Evolutionary conservation across 2,797 vertebrate species (phyloP).

Genomic region (Schizopygopsis pylzovi): DNA sequence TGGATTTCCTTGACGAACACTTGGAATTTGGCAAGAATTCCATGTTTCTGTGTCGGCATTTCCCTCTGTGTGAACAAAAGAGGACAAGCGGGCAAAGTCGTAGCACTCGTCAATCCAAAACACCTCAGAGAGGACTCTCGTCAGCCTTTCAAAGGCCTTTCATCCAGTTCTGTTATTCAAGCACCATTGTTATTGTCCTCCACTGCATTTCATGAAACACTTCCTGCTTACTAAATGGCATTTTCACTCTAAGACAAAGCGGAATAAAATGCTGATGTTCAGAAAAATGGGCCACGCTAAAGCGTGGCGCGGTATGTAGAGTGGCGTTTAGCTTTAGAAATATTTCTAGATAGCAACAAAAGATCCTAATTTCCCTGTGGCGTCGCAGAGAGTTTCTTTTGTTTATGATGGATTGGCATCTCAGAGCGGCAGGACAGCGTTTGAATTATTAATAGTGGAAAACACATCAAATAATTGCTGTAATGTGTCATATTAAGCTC

Average conservation of each 20-base stretch:
- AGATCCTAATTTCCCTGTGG: slow-evolving; percentile 56
- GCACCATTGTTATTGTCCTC: slow-evolving; percentile 52
- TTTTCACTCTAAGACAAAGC: slow-evolving; percentile 56
- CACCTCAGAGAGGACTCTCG: slow-evolving; percentile 52
- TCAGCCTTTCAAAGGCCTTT: slow-evolving; percentile 62
- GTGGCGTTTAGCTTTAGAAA: slow-evolving; percentile 56
- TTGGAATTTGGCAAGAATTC: slow-evolving; percentile 27
- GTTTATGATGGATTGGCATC: slow-evolving; percentile 66
- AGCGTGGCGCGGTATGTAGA: slow-evolving; percentile 43
- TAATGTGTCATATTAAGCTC: slow-evolving; percentile 67
- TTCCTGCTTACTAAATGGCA: slow-evolving; percentile 61
- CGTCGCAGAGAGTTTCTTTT: slow-evolving; percentile 54
- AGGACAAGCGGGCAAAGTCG: slow-evolving; percentile 1
- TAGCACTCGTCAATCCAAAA: slow-evolving; percentile 40
- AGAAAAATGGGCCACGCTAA: slow-evolving; percentile 58
- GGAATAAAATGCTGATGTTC: slow-evolving; percentile 64
- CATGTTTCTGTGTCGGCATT: slow-evolving; percentile 28
- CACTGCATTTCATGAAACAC: slow-evolving; percentile 61
- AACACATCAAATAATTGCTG: slow-evolving; percentile 65
- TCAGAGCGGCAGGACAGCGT: slow-evolving; percentile 55
- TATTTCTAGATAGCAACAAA: slow-evolving; percentile 54
- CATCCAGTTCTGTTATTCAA: slow-evolving; percentile 50
- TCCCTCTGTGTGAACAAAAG: slow-evolving; percentile 43
- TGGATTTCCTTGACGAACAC: neutral
- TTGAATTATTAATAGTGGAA: slow-evolving; percentile 68